A percentile compares a stretch with the other conserved stretches of the same genome.
Evolutionary conservation across 35 echinoderm and acorn worm species (phyloP).

Genomic region (Chiridota heheva): DNA sequence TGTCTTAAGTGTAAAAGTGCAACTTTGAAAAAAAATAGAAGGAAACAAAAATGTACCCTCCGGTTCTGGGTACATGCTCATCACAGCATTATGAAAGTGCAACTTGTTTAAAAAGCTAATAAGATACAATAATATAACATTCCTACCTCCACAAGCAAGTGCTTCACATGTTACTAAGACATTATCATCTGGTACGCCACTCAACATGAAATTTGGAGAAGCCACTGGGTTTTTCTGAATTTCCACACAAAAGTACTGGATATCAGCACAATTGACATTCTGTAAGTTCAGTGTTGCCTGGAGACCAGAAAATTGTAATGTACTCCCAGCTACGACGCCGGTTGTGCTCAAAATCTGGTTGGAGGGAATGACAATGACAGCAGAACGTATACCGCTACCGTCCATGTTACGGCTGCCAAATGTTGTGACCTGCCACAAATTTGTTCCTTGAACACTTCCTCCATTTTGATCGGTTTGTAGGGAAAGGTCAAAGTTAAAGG

Average conservation of each 20-base stretch:
- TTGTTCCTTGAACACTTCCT: constrained; percentile 38
- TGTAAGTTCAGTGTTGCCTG: constrained; percentile 9
- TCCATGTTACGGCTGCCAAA: constrained; percentile 35
- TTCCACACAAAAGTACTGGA: constrained; percentile 58
- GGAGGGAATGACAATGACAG: not conserved
- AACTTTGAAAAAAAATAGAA: too few species aligned
- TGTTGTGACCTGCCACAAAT: constrained; percentile 45
- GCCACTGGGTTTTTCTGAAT: constrained; percentile 21
- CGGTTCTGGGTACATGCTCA: too few species aligned
- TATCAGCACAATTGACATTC: constrained; percentile 39
- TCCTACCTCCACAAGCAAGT: constrained; percentile 53
- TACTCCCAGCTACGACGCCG: constrained; percentile 21
- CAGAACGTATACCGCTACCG: not conserved
- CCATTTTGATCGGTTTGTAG: constrained; percentile 21
- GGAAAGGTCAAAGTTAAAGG: constrained; percentile 33
- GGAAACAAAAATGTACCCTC: too few species aligned
- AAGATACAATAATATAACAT: too few species aligned
- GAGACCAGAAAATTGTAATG: constrained; percentile 1
- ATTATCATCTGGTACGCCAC: constrained; percentile 39
- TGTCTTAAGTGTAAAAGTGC: too few species aligned
- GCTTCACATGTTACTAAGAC: constrained; percentile 39
- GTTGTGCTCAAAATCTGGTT: not conserved
- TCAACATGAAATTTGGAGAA: constrained; percentile 38
- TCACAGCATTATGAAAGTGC: too few species aligned
- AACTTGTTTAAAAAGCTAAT: too few species aligned